A percentile compares a stretch with the other conserved stretches of the same genome.
phyloP scores from a whole-genome alignment of 2,888 invertebrate species.

The Drosophila prolongata region DNA sequence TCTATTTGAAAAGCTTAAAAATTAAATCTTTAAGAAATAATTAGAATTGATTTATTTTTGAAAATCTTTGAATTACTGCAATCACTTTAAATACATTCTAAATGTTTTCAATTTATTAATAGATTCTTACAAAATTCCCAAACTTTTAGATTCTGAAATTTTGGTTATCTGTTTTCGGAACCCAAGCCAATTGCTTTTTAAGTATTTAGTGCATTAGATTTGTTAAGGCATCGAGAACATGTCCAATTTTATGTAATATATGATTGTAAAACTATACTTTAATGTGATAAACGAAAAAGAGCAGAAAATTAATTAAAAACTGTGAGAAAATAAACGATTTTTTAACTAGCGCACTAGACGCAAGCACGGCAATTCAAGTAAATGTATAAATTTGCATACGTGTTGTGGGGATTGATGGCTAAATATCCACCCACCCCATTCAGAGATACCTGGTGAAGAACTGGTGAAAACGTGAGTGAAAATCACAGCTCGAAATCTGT shows the following conservation, averaged over 20 bases:
- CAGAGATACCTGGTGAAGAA: background rate
- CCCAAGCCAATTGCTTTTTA: slow-evolving; percentile 32
- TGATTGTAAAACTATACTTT: slow-evolving; percentile 64
- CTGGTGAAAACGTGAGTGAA: background rate
- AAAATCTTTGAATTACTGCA: background rate
- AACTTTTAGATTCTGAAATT: background rate
- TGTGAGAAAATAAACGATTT: slow-evolving; percentile 63
- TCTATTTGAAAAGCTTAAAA: background rate
- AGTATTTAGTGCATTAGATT: slow-evolving; percentile 58
- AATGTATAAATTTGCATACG: slow-evolving; percentile 11
- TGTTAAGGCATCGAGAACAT: slow-evolving; percentile 51
- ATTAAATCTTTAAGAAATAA: background rate
- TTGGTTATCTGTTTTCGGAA: background rate
- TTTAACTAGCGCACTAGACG: slow-evolving; percentile 49
- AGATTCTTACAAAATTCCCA: background rate
- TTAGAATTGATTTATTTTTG: background rate
- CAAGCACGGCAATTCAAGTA: background rate
- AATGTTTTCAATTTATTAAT: too few relatives aligned
- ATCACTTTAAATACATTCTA: background rate
- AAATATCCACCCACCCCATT: slow-evolving; percentile 25
- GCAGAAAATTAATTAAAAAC: slow-evolving; percentile 38
- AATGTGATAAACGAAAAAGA: slow-evolving; percentile 70
- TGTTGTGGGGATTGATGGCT: slow-evolving; percentile 58
- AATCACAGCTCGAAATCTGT: slow-evolving; percentile 55
- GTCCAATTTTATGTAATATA: slow-evolving; percentile 64